These are phyloP conservation scores for Noctua janthe DNA, from an alignment of 2,888 invertebrate species.

Conservation along the genomic window DNA sequence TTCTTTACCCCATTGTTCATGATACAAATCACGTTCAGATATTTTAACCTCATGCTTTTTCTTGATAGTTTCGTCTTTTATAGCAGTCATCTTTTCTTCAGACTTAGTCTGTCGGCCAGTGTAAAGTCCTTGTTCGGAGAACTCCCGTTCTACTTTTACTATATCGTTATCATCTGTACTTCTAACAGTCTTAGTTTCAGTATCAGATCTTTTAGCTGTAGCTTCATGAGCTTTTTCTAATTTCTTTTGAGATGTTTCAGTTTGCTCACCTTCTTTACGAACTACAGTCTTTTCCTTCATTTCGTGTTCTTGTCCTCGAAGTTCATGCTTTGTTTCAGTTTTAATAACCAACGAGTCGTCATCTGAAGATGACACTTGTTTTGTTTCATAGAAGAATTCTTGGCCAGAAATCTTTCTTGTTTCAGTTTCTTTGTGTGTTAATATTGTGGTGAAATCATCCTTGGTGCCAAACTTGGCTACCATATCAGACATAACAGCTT, in stretches of 20 bases:
- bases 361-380: slow-evolving; percentile 88
- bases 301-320: slow-evolving; percentile 88
- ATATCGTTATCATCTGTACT: slow-evolving; percentile 86
- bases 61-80: slow-evolving; percentile 87
- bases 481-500: slow-evolving; percentile 86
- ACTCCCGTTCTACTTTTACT: slow-evolving; percentile 85
- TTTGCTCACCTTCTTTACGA: slow-evolving; percentile 86
- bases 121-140: slow-evolving; percentile 86
- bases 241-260: slow-evolving; percentile 88
- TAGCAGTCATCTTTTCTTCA: slow-evolving; percentile 88
- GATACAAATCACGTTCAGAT: slow-evolving; percentile 88
- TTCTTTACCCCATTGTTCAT: slow-evolving; percentile 90
- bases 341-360: slow-evolving; percentile 88
- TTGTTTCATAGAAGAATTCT: slow-evolving; percentile 87
- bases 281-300: slow-evolving; percentile 87
- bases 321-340: slow-evolving; percentile 86
- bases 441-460: slow-evolving; percentile 83
- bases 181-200: slow-evolving; percentile 87
- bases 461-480: slow-evolving; percentile 82
- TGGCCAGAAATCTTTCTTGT: slow-evolving; percentile 88
- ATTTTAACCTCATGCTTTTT: slow-evolving; percentile 89
- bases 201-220: slow-evolving; percentile 85
- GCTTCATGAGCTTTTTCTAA: slow-evolving; percentile 89
- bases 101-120: slow-evolving; percentile 86
- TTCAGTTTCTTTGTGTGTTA: slow-evolving; percentile 89